Conservation (phyloP, 2,888 invertebrate species). For the Coelinius sp. region DNA sequence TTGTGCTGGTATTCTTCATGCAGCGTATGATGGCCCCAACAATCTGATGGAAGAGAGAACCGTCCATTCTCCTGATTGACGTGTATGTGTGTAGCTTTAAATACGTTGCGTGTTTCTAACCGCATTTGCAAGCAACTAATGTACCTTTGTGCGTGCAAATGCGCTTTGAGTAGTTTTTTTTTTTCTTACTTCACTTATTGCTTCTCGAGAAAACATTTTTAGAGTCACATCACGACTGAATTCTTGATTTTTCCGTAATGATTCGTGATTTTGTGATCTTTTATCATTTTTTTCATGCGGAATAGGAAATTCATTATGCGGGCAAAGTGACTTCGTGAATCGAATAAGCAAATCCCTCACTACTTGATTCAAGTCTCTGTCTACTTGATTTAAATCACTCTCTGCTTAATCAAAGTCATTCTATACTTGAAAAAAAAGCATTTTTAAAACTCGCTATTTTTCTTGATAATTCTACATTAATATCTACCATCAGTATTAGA, state of each 20-base stretch:
- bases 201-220: not conserved
- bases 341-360: no score
- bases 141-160: constrained; percentile 24
- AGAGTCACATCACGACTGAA: constrained; percentile 13
- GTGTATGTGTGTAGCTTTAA: constrained; percentile 8
- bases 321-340: no score
- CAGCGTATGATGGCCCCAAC: not conserved
- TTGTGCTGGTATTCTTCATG: not conserved
- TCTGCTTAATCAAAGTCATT: no score
- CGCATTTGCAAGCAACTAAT: constrained; percentile 31
- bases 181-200: not conserved
- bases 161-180: constrained; percentile 2
- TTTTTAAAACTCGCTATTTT: no score
- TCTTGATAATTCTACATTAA: no score
- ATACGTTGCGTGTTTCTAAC: constrained; percentile 16
- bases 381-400: no score
- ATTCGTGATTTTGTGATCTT: no score
- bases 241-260: constrained; percentile 8
- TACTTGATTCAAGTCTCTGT: no score
- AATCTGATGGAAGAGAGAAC: not conserved
- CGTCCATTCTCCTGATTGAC: not conserved
- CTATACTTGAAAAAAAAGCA: no score
- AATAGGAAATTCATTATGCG: no score
- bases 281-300: no score
- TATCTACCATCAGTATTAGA: no score